Evolutionary conservation across 1,140 invertebrate species (phyloP), one percentile per base, ranked within the genome.

Genomic region (Drosophila aff.): DNA sequence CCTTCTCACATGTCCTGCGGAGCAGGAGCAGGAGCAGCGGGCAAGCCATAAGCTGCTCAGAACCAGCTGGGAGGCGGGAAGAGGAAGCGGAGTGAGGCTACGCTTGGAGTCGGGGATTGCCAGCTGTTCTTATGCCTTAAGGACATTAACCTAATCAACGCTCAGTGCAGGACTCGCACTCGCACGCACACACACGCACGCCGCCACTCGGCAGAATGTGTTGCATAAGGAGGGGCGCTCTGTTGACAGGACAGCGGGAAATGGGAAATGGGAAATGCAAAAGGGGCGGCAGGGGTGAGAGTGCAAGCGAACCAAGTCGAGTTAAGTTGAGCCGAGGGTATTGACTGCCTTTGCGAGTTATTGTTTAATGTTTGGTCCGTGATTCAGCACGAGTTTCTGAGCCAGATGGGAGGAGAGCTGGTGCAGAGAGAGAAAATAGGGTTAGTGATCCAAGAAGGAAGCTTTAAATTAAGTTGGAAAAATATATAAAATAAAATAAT

Each of bases 101-200:
- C 33, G 10, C 33, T 11, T 18, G 49, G 38, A 67, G 63, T 36
- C 33, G 47, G 47, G 40, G 40, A 55, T 43, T 63, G 81, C 75
- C 79, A 75, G 79, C 77, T 86, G 79, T 67, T 79, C 83, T 79
- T 86, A 66, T 86, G 75, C 75, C 79, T 82, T 82, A 79, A 86
- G 82, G 82, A 86, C 82, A 86, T 86, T 86, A 86, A 86, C 82
- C 82, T 86, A 86, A 86, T 86, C 82, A 86, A 86, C 82, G 81
- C 77, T 75, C 75, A 47, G 74, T 81, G 78, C 78, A 28, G 21
- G 58, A 52, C 63, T 55, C 62, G 67, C 79, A 79, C 57, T 33
- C 57, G 18, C 41, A 46, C 40, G 41, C 44, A 41, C 31, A 18
- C 31, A 16, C 68, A 23, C 38, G 16, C 58, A 53, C 50, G 18